Evolutionary conservation across 2,888 invertebrate species (phyloP), one percentile per base, ranked within the genome.

Genomic region (Drosophila quinaria): DNA sequence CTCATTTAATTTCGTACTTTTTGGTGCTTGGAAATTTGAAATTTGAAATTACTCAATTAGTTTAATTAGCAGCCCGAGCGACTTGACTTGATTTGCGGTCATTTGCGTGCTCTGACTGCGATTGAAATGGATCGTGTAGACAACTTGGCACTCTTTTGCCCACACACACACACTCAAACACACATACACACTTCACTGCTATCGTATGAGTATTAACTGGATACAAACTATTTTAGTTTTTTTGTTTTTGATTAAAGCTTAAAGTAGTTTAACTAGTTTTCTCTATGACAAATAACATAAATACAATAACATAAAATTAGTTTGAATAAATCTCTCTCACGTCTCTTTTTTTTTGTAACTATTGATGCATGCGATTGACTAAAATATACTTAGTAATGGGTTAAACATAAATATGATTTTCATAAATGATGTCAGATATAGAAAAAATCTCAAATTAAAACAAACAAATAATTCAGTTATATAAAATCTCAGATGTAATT

Each of bases 11-110:
- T 89, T 70, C 50, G 70, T 78, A 74, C 74, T 52, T 52, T 78
- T 87, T 74, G 66, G 59, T 74, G 63, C 69, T 81, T 74, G 83
- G 68, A 88, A 82, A 84, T 89, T 74, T 87, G 68, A 88, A 84
- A 84, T 89, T 86, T 70, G 70, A 89, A 90, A 90, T 89, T 89
- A 89, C 82, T 91, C 90, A 91, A 91, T 91, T 91, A 90, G 91
- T 89, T 90, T 90, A 91, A 91, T 91, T 91, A 91, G 87, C 89
- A 80, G 78, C 55, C 54, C 55, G 67, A 59, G 66, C 76, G 74
- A 49, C 54, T 50, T 67, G 83, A 77, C 80, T 86, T 80, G 80
- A 82, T 88, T 77, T 68, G 77, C 82, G 72, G 62, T 69, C 73
- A 80, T 71, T 81, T 81, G 15, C 35, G 35, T 54, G 47, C 68